These are phyloP conservation scores for Stomorhina lunata DNA, from an alignment of 2,888 invertebrate genomes.

Conservation along the genomic window DNA sequence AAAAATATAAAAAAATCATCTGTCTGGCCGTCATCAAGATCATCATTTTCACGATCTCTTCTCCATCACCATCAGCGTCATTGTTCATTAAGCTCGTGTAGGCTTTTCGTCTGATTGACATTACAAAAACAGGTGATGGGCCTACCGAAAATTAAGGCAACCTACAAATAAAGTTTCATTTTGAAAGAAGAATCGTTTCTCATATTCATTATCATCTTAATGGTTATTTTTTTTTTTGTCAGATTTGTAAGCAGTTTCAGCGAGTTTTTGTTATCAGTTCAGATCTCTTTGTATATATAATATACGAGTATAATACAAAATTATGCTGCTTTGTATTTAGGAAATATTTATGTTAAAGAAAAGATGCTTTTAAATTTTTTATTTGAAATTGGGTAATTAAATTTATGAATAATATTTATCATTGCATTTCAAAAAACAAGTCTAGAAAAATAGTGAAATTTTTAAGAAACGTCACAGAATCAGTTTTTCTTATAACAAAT, in stretches of 20 bases:
- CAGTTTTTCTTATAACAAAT: too few species aligned
- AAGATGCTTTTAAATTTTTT: background rate
- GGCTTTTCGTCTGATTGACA: conserved; percentile 53
- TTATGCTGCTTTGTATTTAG: background rate
- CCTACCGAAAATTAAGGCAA: conserved; percentile 42
- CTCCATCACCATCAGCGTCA: conserved; percentile 57
- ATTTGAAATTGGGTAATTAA: background rate
- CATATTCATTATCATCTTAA: background rate
- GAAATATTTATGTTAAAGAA: background rate
- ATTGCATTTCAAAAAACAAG: too few species aligned
- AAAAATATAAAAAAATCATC: conserved; percentile 26
- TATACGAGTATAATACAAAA: background rate
- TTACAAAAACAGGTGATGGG: conserved; percentile 49
- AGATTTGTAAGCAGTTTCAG: conserved; percentile 11
- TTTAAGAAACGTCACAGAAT: background rate
- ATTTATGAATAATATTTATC: too few species aligned
- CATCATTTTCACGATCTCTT: conserved; percentile 50
- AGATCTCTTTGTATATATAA: background rate
- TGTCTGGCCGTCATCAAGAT: conserved; percentile 56
- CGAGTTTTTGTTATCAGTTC: background rate
- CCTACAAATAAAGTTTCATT: background rate
- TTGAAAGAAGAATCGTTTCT: background rate
- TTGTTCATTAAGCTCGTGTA: conserved; percentile 55
- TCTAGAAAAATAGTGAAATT: background rate
- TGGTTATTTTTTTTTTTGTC: background rate